Evolutionary conservation across 2,113 vertebrate genomes (phyloP), one percentile per base, ranked within the genome.

Genomic region (Sceloporus tristichus): DNA sequence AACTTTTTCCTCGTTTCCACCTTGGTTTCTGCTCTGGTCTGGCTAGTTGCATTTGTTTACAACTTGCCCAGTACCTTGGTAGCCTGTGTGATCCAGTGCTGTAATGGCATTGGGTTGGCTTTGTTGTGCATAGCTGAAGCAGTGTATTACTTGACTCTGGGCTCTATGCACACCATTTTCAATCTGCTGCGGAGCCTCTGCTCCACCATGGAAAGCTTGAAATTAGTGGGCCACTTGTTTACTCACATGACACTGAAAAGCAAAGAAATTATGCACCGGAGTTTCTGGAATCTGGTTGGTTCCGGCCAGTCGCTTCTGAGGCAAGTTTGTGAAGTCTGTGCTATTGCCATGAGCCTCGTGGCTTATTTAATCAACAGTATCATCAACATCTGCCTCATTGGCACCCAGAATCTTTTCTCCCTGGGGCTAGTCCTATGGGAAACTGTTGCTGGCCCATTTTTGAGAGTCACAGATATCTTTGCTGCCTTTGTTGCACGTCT

Each of bases 351-450:
- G 87, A 98, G 98, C 94, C 94, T 99, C 82, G 94, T 97, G 85
- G 96, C 98, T 74, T 99, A 99, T 84, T 96, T 99, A 1, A 90
- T 97, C 78, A 99, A 99, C 96, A 99, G 98, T 2, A 88, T 98
- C 80, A 95, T 99, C 29, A 99, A 99, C 94, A 97, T 98, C 38
- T 97, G 96, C 2, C 98, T 99, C 59, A 97, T 99, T 0, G 97
- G 97, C 73, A 94, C 96, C 0, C 98, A 99, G 95, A 98, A 98
- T 87, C 48, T 98, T 27, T 97, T 98, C 90, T 93, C 97, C 0
- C 88, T 96, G 13, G 38, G 95, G 2, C 93, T 93, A 23, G 94
- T 95, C 2, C 94, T 98, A 18, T 98, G 97, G 97, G 97, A 99
- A 82, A 96, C 97, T 0, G 90, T 98, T 0, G 95, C 94, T 9